phyloP scores from a whole-genome alignment of 92 coral and sea anemone species.

The Paramuricea clavata region DNA sequence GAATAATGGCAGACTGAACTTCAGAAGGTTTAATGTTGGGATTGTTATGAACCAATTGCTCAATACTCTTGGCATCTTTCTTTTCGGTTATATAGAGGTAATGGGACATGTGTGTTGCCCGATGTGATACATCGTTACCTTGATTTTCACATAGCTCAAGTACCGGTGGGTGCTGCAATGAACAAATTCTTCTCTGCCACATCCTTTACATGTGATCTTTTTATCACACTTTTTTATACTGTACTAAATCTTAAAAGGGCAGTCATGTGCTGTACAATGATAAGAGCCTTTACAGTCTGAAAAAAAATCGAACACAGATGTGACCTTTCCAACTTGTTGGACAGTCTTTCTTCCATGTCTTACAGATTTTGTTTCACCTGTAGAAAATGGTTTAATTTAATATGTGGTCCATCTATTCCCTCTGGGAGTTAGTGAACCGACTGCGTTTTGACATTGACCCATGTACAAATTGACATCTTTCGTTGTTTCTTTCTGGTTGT shows the following conservation, averaged over 20 bases:
- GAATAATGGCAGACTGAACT: constrained; percentile 30
- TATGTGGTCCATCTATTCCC: constrained; percentile 54
- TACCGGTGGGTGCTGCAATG: constrained; percentile 59
- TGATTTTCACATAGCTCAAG: constrained; percentile 34
- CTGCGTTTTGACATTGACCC: background rate
- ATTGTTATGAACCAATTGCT: background rate
- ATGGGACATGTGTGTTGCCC: constrained; percentile 39
- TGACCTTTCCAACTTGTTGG: constrained; percentile 36
- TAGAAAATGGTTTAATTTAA: background rate
- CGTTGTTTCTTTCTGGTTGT: too few species aligned
- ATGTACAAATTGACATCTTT: too few species aligned
- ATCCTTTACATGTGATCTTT: constrained; percentile 18
- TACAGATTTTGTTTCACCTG: background rate
- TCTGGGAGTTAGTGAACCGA: constrained; percentile 14
- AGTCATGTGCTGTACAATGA: background rate
- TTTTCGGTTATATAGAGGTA: background rate
- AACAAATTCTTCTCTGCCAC: constrained; percentile 38
- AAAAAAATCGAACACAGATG: constrained; percentile 11
- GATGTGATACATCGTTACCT: constrained; percentile 39
- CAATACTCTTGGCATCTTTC: constrained; percentile 8
- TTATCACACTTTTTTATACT: constrained; percentile 13
- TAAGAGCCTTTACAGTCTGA: constrained; percentile 34
- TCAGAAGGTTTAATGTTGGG: background rate
- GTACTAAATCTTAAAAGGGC: constrained; percentile 26
- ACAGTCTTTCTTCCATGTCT: constrained; percentile 36